Percentiles rank a stretch among this genome's conserved stretches.
These are phyloP conservation scores for Gonatopus flavifemur DNA, from an alignment of 1,140 invertebrate genomes.

Conservation along the genomic window DNA sequence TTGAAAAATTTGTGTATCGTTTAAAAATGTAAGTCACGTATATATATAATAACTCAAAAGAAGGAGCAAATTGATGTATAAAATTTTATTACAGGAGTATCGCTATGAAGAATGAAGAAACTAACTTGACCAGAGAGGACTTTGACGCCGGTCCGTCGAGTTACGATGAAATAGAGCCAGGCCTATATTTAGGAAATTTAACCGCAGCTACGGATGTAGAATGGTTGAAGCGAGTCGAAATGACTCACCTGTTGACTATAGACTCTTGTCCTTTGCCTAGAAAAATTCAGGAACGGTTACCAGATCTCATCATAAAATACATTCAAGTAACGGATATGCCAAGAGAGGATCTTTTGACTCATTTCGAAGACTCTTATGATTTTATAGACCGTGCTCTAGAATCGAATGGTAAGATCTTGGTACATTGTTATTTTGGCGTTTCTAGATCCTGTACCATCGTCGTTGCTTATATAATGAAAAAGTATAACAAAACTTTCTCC, in stretches of 20 bases:
- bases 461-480: slow-evolving; percentile 84
- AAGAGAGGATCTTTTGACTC: slow-evolving; percentile 77
- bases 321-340: slow-evolving; percentile 81
- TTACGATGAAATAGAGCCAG: slow-evolving; percentile 69
- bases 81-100: slow-evolving; percentile 25
- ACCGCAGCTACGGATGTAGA: slow-evolving; percentile 75
- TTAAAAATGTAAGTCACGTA: too few relatives aligned
- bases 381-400: slow-evolving; percentile 69
- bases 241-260: slow-evolving; percentile 77
- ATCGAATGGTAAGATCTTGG: slow-evolving; percentile 66
- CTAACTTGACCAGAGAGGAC: slow-evolving; percentile 53
- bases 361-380: slow-evolving; percentile 72
- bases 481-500: slow-evolving; percentile 69
- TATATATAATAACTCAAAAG: too few relatives aligned
- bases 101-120: slow-evolving; percentile 37
- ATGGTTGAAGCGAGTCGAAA: slow-evolving; percentile 66
- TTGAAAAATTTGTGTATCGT: too few relatives aligned
- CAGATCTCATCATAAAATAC: slow-evolving; percentile 71
- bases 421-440: slow-evolving; percentile 87
- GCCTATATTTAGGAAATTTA: slow-evolving; percentile 75
- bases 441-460: slow-evolving; percentile 82
- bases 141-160: slow-evolving; percentile 68
- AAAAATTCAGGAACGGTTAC: slow-evolving; percentile 65
- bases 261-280: slow-evolving; percentile 80
- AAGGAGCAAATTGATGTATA: too few relatives aligned